Base-by-base conservation (phyloP, 53 echinoderm and acorn worm genomes). In the Echinarachnius parma region DNA sequence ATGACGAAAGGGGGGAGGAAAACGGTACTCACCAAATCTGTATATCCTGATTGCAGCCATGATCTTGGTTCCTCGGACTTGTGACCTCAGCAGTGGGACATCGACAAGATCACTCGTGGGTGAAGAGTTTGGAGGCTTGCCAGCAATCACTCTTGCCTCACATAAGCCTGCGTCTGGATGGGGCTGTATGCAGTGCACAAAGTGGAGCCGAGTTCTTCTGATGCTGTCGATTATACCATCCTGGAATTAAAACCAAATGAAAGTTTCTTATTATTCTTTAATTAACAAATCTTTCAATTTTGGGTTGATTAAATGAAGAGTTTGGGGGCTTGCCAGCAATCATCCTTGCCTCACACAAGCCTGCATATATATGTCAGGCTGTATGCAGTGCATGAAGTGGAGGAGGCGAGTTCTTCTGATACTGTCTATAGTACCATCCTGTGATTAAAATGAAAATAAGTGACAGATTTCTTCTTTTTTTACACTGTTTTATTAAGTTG, bases 361-460 rank as follows among this genome's bases (percentile, higher is more conserved):
- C 96, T n/a, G 96, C 96, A 49, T 82, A 76, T 62, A 59, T 54
- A 33, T 96, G 91, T n/a, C n/a, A 8, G 96, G 96, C 1, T 82
- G 31, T 5, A 96, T 60, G 49, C 96, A 96, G 36, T 92, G 91
- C 36, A 96, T 88, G 59, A 96, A 96, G 67, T 96, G n/a, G n/a
- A n/a, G 96, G 15, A 91, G 88, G 10, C 68, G 78, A 28, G 91
- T 96, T 16, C 96, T 78, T 13, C 96, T 84, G 23, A 96, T 78
- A 15, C 85, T 84, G 19, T 96, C 96, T 7, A 96, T 28, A 16
- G 91, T 74, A 26, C 96, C 96, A 66, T 96, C 96, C 96, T 96
- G 59, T 4, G n/a, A n/a, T n/a, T n/a, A n/a, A n/a, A n/a, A n/a
- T n/a, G n/a, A n/a, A n/a, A n/a, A n/a, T n/a, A n/a, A n/a, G n/a